Base-by-base conservation (phyloP, 1,140 invertebrate genomes). In the Scaptomyza hsui region DNA sequence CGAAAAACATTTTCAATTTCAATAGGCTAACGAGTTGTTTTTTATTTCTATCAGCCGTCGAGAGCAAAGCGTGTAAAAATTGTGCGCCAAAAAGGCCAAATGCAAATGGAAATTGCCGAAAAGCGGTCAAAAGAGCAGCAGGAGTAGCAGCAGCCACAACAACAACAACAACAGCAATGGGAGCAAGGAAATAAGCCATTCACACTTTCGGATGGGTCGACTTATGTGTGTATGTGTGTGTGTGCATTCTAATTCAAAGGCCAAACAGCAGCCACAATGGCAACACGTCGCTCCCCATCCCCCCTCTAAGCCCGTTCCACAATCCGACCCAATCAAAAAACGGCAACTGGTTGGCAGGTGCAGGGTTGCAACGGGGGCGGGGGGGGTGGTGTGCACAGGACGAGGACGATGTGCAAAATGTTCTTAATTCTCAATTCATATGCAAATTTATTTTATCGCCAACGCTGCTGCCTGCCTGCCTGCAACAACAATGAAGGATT, bases 341-440 rank as follows among this genome's bases (percentile, higher is more conserved):
- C 59, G 62, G 69, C 69, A 72, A 72, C 62, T 65, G 61, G 68
- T 71, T 57, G 48, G 63, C 55, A 71, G 52, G 39, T 71, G 52
- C 60, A 49, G 61, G 44, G 60, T 3, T 15, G 13, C 2, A 16
- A 9, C 15, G 37, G 37, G 16, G 9, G 26, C 41, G 12, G 55
- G 24, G 59, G 19, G 18, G 32, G 16, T 29, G 42, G 51, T 19
- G 21, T 12, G 59, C 56, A 32, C 65, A 65, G 65, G 55, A 79
- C 26, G 26, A n/a, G n/a, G n/a, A 29, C 75, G 83, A 89, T 88
- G 83, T 89, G 83, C 78, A 88, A 88, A 88, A 83, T 78, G 85
- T 85, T 83, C 85, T 89, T 89, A 89, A 89, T 89, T 89, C 85
- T 75, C 85, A 89, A 89, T 89, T 89, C 85, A 89, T 89, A 89